Evolutionary conservation across 2,888 invertebrate species (phyloP), one percentile per base, ranked within the genome.

Genomic region (Dione juno): DNA sequence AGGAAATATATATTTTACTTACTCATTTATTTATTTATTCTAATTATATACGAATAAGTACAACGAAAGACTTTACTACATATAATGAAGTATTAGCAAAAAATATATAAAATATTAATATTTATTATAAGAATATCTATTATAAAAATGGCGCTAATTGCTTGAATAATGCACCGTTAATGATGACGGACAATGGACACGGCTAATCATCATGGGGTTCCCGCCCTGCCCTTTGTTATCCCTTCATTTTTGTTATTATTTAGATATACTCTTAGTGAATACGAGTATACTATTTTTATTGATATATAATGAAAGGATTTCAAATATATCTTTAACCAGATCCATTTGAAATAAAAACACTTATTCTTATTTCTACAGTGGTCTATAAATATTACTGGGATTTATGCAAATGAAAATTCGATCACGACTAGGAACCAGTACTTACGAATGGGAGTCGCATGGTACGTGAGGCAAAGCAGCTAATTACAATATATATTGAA

Each of bases 341-440:
- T 19, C 3, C 11, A 53, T 53, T 53, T 28, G 6, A 53, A 53
- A 28, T 21, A 21, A 41, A 41, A 10, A 53, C 52, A 40, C 43
- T 41, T 59, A 13, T 41, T 21, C 21, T 59, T 45, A 61, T 66
- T 57, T 65, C 58, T 69, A 71, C 64, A 67, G 64, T 61, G 52
- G 58, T 66, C 64, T 69, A 71, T 73, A 69, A 73, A 73, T 74
- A 73, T 70, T 72, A 58, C 80, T 80, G 78, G 82, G 80, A 82
- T 85, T 84, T 85, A 88, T 88, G 86, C 83, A 86, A 88, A 90
- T 86, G 83, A 84, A 81, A 85, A 86, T 84, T 85, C 82, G 82
- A 82, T 84, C 84, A 86, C 84, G 84, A 83, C 78, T 80, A 76
- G 77, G 71, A 79, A 77, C 75, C 69, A 72, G 74, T 76, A 72